Evolutionary conservation across 2,113 vertebrate genomes (phyloP).

Genomic region (Callithrix jacchus): DNA sequence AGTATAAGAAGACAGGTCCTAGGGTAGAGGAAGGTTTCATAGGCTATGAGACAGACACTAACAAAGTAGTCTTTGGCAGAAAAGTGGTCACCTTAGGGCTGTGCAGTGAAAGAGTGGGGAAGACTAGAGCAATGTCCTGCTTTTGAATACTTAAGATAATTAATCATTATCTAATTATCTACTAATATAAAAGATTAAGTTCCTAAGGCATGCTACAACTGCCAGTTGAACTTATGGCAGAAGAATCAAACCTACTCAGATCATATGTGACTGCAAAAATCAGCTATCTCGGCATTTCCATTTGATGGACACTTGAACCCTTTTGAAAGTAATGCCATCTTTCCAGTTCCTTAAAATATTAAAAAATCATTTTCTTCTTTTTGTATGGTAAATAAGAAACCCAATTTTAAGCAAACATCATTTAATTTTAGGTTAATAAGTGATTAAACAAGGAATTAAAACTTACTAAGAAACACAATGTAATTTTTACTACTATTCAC

Average conservation of each 20-base stretch:
- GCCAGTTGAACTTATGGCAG: not conserved
- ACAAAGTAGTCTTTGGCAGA: not conserved
- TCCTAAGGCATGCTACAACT: not conserved
- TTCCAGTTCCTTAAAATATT: slow-evolving; percentile 1
- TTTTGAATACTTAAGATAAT: not conserved
- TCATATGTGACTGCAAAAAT: not conserved
- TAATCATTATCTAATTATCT: not conserved
- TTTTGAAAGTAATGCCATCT: slow-evolving; percentile 39
- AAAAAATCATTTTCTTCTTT: not conserved
- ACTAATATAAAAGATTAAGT: not conserved
- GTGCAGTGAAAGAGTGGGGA: not conserved
- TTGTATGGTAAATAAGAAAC: not conserved
- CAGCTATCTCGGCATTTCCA: slow-evolving; percentile 6
- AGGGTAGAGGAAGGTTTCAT: not conserved
- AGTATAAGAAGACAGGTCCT: not conserved
- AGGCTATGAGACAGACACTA: not conserved
- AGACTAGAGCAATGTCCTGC: not conserved
- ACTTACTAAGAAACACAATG: not conserved
- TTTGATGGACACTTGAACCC: not conserved
- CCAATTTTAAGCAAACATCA: not conserved
- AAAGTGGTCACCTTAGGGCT: not conserved
- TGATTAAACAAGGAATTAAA: slow-evolving; percentile 19
- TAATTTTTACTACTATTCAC: slow-evolving; percentile 7
- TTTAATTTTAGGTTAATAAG: slow-evolving; percentile 3
- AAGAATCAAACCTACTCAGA: not conserved